Base-by-base conservation (phyloP, 2,888 invertebrate genomes). In the Tinea pellionella region DNA sequence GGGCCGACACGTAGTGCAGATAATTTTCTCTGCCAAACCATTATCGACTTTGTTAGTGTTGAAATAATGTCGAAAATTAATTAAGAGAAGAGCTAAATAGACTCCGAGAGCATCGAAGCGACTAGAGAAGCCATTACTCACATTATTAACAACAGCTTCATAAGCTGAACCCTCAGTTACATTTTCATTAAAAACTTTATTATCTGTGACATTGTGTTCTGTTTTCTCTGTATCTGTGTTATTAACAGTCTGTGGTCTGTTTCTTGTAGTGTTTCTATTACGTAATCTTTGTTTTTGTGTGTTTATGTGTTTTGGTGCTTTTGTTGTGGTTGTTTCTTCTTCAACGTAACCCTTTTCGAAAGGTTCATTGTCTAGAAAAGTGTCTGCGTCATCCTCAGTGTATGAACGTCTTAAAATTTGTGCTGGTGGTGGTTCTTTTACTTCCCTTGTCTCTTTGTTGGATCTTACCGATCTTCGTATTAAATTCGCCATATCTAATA, bases 401-500 rank as follows among this genome's bases (percentile, higher is more conserved):
- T 80, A 80, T 37, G 83, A 84, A 60, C 88, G 74, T 60, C 81
- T 66, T 61, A 83, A 69, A 41, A 61, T 51, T 15, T 59, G 58
- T 59, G 47, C 24, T 15, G 15, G 62, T 59, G 30, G 59, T 32
- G 72, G 65, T 63, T 67, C 63, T 68, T 65, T 73, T 61, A 77
- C 77, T 70, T 80, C 82, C 64, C 78, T 72, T 1, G 68, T 68
- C 62, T 78, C 77, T 65, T 82, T 80, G 63, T 77, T 75, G 37
- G 84, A 72, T 61, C 80, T 76, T 32, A 89, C 83, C 0, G 89
- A 87, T 56, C 77, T 86, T 61, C 89, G 82, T 59, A 91, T 88
- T 61, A 91, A 80, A 70, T 91, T 90, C 0, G 92, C 91, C 72
- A 91, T 89, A 71, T 92, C 92, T 65, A 89, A 82, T 62, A 90